phyloP scores from a whole-genome alignment of 2,797 vertebrate species.

The Eulemur mongoz region DNA sequence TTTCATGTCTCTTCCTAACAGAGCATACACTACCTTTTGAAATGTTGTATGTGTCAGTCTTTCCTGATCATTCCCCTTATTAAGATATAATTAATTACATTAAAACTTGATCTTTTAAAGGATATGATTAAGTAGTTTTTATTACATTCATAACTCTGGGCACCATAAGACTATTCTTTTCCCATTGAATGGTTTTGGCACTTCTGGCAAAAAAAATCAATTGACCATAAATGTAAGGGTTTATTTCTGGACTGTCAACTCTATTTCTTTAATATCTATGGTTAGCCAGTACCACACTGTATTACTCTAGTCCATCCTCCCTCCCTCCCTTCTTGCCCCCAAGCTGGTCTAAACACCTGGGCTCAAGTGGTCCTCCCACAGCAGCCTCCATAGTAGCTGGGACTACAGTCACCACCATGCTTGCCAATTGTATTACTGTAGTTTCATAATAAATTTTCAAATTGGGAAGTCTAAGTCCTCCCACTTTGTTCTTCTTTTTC shows the following conservation, averaged over 20 bases:
- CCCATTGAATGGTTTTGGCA: neutral
- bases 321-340: neutral
- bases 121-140: neutral
- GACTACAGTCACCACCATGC: neutral
- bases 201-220: neutral
- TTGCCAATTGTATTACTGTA: neutral
- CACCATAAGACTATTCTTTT: neutral
- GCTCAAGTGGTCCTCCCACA: neutral
- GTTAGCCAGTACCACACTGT: neutral
- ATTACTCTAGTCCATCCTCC: neutral
- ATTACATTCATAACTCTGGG: neutral
- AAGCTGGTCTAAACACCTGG: neutral
- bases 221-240: neutral
- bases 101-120: neutral
- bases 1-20: neutral
- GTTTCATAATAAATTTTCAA: neutral
- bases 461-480: neutral
- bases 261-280: neutral
- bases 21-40: neutral
- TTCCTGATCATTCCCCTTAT: neutral
- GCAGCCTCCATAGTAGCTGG: neutral
- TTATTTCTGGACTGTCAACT: neutral
- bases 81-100: neutral
- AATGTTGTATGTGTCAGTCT: neutral
- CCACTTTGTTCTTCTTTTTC: neutral